These are phyloP conservation scores for Spongilla lacustris DNA, from an alignment of 37 sponge, comb jelly and placozoan genomes.

Conservation along the genomic window DNA sequence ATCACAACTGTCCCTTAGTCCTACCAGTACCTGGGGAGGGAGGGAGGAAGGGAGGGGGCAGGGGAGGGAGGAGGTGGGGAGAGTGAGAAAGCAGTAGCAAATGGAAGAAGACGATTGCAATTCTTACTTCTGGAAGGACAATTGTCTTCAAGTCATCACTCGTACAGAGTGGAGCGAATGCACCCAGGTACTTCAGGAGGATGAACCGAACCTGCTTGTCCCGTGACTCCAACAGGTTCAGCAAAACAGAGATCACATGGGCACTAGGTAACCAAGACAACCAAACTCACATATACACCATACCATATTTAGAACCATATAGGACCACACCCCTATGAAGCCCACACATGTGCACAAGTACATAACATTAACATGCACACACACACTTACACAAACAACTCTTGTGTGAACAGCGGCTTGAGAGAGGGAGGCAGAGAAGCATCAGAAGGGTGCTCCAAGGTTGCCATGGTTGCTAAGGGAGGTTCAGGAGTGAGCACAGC, in stretches of 20 bases:
- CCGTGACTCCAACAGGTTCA: neutral
- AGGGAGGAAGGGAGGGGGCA: neutral
- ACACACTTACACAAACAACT: conserved; percentile 35
- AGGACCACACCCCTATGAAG: no score
- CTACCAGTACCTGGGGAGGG: conserved; percentile 53
- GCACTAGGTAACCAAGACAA: neutral
- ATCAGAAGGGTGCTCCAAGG: no score
- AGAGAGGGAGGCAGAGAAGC: neutral
- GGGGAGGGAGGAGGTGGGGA: neutral
- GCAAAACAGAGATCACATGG: neutral
- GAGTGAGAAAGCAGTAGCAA: neutral
- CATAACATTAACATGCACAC: no score
- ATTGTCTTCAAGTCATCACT: neutral
- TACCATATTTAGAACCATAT: no score
- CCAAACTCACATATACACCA: neutral
- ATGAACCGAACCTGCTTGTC: neutral
- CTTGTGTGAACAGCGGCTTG: conserved; percentile 37
- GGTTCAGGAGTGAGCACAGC: neutral
- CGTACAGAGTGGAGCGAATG: neutral
- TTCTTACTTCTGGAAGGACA: neutral
- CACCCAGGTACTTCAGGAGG: neutral
- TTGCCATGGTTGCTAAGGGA: neutral
- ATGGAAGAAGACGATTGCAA: neutral
- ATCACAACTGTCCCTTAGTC: conserved; percentile 54
- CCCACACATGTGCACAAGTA: no score